Evolutionary conservation across 2,888 invertebrate genomes (phyloP), one percentile per base, ranked within the genome.

Genomic region (Lithophane semibrunnea): DNA sequence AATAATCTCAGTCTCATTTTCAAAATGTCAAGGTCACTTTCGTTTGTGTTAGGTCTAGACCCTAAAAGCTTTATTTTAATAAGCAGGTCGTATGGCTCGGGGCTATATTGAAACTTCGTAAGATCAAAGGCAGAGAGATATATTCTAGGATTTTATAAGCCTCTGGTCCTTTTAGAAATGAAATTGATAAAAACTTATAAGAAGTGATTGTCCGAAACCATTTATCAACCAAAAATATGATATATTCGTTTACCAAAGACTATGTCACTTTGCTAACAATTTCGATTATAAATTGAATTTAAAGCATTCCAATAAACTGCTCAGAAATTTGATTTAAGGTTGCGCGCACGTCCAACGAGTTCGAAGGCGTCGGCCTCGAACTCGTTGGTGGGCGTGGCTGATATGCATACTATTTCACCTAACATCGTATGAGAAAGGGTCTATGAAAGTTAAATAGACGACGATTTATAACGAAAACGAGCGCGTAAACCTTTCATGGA

Each of bases 1-100:
- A 37, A 37, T 24, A 58, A 49, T 44, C 3, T 42, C 42, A 29
- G 29, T 63, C 3, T n/a, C 10, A 18, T 61, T 24, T 21, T n/a
- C 29, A 56, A 54, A 69, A 49, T 63, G 9, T 5, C 54, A 80
- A 52, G 24, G 44, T 72, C 49, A 37, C 44, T 37, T 72, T 12
- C 13, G 7, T 58, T 64, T n/a, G 24, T 12, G 16, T 47, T 10
- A 21, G 13, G 9, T 24, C 18, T 79, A n/a, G 54, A 56, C 49
- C 16, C 13, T 71, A 16, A 12, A 64, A 44, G n/a, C 12, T 73
- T 79, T 16, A 44, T 9, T 58, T 49, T 37, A 54, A 37, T 64
- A 64, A 67, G 18, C 29, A 66, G 44, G 0, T 37, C 16, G 42
- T 79, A 49, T 10, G 37, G 8, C 56, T 44, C 49, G 5, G 24